Evolutionary conservation across 2,797 vertebrate species (phyloP).

Genomic region (Mergus octosetaceus): DNA sequence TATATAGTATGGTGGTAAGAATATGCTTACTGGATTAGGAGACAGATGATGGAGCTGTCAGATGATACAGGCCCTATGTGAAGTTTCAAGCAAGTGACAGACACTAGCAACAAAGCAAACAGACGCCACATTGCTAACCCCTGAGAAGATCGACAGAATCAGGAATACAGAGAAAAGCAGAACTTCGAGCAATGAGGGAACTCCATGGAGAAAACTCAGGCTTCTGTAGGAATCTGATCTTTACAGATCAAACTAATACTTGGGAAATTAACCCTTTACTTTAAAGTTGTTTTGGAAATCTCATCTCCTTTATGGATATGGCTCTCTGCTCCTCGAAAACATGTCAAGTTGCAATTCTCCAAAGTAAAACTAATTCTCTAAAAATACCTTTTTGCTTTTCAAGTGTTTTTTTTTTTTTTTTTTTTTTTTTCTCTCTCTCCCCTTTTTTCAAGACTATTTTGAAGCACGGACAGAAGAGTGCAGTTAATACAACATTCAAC

Average conservation of each 20-base stretch:
- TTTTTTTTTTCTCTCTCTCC: too few relatives aligned
- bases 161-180: background rate
- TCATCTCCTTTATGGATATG: background rate
- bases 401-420: too few relatives aligned
- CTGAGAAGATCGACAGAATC: background rate
- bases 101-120: background rate
- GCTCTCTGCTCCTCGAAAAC: background rate
- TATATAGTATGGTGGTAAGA: background rate
- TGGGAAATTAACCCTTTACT: background rate
- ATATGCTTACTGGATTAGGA: background rate
- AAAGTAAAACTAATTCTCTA: background rate
- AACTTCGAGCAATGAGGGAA: background rate
- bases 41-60: background rate
- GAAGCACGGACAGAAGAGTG: background rate
- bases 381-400: background rate
- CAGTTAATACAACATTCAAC: background rate
- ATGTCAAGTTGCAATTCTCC: background rate
- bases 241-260: background rate
- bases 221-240: background rate
- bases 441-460: background rate
- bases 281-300: background rate
- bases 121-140: background rate
- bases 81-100: background rate
- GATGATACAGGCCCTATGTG: background rate
- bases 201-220: background rate